These are phyloP conservation scores for Melanogrammus aeglefinus DNA, from an alignment of 2,797 vertebrate species.

Conservation along the genomic window DNA sequence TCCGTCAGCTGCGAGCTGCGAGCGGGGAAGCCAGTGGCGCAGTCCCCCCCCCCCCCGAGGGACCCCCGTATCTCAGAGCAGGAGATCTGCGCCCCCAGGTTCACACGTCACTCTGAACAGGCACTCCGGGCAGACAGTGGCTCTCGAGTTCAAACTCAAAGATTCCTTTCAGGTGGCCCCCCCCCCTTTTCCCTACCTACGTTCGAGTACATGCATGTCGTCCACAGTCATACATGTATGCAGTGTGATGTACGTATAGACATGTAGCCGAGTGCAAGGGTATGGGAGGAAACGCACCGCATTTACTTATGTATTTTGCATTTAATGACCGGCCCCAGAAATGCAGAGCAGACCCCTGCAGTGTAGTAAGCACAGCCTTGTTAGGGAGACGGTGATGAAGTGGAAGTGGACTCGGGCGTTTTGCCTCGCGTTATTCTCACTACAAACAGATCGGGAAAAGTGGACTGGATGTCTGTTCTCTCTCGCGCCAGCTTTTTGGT, in stretches of 20 bases:
- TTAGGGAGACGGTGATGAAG: conserved; percentile 42
- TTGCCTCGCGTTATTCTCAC: conserved; percentile 38
- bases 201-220: conserved; percentile 1
- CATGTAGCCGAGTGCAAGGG: not conserved
- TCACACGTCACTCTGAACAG: conserved; percentile 43
- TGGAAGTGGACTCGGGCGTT: conserved; percentile 40
- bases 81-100: conserved; percentile 33
- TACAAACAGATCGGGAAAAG: conserved; percentile 32
- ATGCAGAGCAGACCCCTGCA: conserved; percentile 33
- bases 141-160: conserved; percentile 17
- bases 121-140: conserved; percentile 27
- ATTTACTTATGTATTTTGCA: conserved; percentile 12
- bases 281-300: not conserved
- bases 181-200: not conserved
- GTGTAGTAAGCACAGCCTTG: conserved; percentile 38
- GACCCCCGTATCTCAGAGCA: conserved; percentile 49
- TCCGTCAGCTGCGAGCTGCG: conserved; percentile 42
- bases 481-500: not conserved
- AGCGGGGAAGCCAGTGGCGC: not conserved
- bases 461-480: not conserved
- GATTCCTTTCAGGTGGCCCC: conserved; percentile 14
- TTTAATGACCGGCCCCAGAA: conserved; percentile 26
- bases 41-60: conserved; percentile 32
- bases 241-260: not conserved
- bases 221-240: not conserved